Percentiles rank a stretch among this genome's conserved stretches.
phyloP scores from a whole-genome alignment of 2,888 invertebrate genomes.

The Acronicta psi region DNA sequence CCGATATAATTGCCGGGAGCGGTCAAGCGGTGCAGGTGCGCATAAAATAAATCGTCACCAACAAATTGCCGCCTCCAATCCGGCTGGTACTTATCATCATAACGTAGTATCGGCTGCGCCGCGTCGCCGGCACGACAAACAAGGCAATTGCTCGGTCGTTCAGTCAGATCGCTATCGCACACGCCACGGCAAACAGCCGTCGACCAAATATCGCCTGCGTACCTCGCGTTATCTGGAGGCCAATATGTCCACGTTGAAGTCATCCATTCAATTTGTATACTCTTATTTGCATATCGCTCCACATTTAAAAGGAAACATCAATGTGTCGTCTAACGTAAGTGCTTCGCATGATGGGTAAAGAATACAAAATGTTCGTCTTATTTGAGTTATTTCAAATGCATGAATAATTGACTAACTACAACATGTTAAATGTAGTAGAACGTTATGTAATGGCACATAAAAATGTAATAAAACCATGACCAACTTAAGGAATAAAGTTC shows the following conservation, averaged over 20 bases:
- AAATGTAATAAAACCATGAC: slow-evolving; percentile 53
- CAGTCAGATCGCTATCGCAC: slow-evolving; percentile 77
- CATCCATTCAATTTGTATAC: slow-evolving; percentile 61
- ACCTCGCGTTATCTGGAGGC: slow-evolving; percentile 60
- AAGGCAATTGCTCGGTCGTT: slow-evolving; percentile 80
- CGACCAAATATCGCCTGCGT: slow-evolving; percentile 60
- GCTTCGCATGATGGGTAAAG: slow-evolving; percentile 2
- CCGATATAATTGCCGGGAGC: slow-evolving; percentile 45
- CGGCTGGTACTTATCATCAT: slow-evolving; percentile 50
- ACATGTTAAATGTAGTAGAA: slow-evolving; percentile 50
- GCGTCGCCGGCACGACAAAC: slow-evolving; percentile 76
- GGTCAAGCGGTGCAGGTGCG: slow-evolving; percentile 31
- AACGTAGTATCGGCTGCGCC: slow-evolving; percentile 50
- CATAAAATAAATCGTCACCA: slow-evolving; percentile 53
- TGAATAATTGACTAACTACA: slow-evolving; percentile 11
- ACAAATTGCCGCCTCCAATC: slow-evolving; percentile 64
- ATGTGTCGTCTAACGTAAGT: slow-evolving; percentile 18
- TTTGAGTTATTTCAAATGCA: slow-evolving; percentile 12
- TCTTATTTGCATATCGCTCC: slow-evolving; percentile 60
- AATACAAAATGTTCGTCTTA: background rate
- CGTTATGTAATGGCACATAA: slow-evolving; percentile 51
- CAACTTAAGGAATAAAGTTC: slow-evolving; percentile 50
- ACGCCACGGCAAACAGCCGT: slow-evolving; percentile 65
- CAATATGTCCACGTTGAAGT: slow-evolving; percentile 65
- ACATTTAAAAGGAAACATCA: slow-evolving; percentile 48